A percentile compares a stretch with the other conserved stretches of the same genome.
Evolutionary conservation across 53 echinoderm and acorn worm species (phyloP).

Genomic region (Temnopleurus reevesii): DNA sequence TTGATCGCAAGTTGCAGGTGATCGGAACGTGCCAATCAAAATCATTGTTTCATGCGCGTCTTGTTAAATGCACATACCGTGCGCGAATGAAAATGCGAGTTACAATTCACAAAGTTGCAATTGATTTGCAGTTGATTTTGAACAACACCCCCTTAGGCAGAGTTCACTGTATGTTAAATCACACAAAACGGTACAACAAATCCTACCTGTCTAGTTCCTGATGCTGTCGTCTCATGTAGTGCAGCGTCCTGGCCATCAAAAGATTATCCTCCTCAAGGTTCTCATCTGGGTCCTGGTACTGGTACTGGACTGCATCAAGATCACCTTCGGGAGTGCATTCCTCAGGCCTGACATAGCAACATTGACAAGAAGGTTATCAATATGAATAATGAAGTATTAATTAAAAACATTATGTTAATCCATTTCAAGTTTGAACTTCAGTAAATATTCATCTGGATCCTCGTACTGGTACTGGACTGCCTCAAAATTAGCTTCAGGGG

Average conservation of each 20-base stretch:
- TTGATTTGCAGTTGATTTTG: no score
- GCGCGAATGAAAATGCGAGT: no score
- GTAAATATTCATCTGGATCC: constrained; percentile 53
- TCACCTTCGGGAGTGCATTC: constrained; percentile 1
- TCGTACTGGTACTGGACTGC: constrained; percentile 52
- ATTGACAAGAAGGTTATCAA: not conserved
- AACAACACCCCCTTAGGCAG: no score
- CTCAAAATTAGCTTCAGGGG: not conserved
- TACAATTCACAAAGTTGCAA: no score
- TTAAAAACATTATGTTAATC: not conserved
- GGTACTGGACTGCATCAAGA: constrained; percentile 42
- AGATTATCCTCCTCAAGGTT: constrained; percentile 49
- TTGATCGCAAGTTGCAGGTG: no score
- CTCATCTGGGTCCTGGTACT: constrained; percentile 56
- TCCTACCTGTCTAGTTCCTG: constrained; percentile 46
- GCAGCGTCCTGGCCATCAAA: constrained; percentile 51
- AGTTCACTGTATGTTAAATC: no score
- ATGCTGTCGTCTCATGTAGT: constrained; percentile 47
- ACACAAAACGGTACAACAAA: not conserved
- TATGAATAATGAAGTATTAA: no score
- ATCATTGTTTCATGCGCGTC: no score
- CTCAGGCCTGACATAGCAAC: not conserved
- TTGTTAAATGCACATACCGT: no score
- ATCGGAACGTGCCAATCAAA: no score
- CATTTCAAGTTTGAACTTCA: no score